phyloP scores from a whole-genome alignment of 2,113 vertebrate species.

The Macquaria australasica region DNA sequence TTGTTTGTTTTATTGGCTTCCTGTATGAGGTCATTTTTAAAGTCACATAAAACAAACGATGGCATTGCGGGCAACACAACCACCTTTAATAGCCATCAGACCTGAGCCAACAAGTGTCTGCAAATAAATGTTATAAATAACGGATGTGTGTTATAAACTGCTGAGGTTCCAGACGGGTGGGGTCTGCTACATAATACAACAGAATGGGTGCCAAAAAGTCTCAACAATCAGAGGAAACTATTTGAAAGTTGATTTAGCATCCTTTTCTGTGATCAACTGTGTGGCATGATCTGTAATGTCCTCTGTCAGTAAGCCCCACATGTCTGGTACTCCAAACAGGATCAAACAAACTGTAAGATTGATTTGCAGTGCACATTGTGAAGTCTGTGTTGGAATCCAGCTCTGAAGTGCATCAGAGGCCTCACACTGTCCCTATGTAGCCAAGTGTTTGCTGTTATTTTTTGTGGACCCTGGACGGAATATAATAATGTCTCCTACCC shows the following conservation, averaged over 20 bases:
- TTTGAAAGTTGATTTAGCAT: slow-evolving; percentile 56
- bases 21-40: slow-evolving; percentile 46
- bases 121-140: slow-evolving; percentile 56
- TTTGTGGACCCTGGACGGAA: neutral
- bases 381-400: neutral
- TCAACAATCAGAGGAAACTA: slow-evolving; percentile 69
- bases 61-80: neutral
- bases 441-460: neutral
- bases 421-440: neutral
- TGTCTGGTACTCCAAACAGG: slow-evolving; percentile 14
- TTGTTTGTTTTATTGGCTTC: slow-evolving; percentile 33
- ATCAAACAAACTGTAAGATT: slow-evolving; percentile 17
- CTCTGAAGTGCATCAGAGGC: neutral
- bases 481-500: neutral
- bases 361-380: slow-evolving; percentile 12
- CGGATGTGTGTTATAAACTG: slow-evolving; percentile 19
- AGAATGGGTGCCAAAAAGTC: slow-evolving; percentile 33
- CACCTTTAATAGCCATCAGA: slow-evolving; percentile 26
- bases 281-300: neutral
- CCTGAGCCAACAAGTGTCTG: slow-evolving; percentile 25
- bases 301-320: neutral
- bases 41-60: slow-evolving; percentile 30
- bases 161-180: slow-evolving; percentile 34
- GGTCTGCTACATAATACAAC: slow-evolving; percentile 35
- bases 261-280: slow-evolving; percentile 39